These are phyloP conservation scores for Prolemur simus DNA, from an alignment of 2,113 vertebrate genomes.

Conservation along the genomic window DNA sequence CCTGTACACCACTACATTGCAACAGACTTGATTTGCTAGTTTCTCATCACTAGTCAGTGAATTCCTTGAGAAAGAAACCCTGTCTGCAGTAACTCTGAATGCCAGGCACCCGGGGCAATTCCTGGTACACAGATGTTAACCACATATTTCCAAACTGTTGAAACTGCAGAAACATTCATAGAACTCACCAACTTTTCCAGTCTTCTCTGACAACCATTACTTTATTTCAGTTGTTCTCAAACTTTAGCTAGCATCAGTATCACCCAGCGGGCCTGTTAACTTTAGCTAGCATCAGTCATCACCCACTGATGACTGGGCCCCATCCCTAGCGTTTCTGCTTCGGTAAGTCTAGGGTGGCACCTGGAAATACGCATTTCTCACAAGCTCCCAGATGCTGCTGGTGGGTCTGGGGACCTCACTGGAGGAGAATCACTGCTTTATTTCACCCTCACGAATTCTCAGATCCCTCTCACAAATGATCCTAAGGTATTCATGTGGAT, in stretches of 20 bases:
- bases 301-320: background rate
- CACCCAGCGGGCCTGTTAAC: background rate
- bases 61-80: background rate
- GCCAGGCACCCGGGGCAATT: background rate
- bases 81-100: background rate
- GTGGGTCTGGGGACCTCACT: background rate
- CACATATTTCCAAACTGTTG: background rate
- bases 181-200: background rate
- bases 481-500: background rate
- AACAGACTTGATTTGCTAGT: background rate
- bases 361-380: background rate
- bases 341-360: too few relatives aligned
- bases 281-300: too few relatives aligned
- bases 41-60: background rate
- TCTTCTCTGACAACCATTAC: background rate
- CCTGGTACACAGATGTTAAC: background rate
- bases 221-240: background rate
- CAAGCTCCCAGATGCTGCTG: background rate
- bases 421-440: background rate
- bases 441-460: background rate
- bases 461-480: background rate
- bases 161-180: background rate
- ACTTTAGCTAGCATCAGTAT: background rate
- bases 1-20: fast-evolving
- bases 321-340: background rate